These are phyloP conservation scores for Pygocentrus nattereri DNA, from an alignment of 2,797 vertebrate species.

Conservation along the genomic window DNA sequence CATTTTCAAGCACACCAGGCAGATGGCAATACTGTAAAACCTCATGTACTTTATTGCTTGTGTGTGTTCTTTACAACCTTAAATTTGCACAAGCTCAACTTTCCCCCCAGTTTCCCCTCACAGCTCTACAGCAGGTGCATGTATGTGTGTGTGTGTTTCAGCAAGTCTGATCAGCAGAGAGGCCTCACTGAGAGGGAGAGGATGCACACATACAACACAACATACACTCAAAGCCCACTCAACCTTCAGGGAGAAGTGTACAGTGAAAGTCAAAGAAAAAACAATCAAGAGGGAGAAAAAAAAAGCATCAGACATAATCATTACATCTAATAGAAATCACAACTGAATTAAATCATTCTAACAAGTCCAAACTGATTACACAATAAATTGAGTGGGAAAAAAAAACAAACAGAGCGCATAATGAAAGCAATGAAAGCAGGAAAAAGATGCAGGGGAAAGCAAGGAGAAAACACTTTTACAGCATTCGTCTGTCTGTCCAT, in stretches of 20 bases:
- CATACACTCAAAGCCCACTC: slow-evolving; percentile 3
- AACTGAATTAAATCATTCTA: slow-evolving; percentile 53
- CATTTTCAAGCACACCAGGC: background rate
- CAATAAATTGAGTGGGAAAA: background rate
- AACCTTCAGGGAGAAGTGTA: slow-evolving; percentile 3
- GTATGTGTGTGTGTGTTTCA: background rate
- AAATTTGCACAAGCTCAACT: slow-evolving; percentile 48
- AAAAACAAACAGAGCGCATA: background rate
- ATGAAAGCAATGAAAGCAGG: slow-evolving; percentile 17
- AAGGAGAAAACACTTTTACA: background rate
- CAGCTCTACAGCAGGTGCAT: slow-evolving; percentile 8
- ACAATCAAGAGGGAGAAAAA: slow-evolving; percentile 70
- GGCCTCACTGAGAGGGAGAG: slow-evolving; percentile 36
- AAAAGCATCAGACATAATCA: slow-evolving; percentile 66
- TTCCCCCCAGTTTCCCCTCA: slow-evolving; percentile 14
- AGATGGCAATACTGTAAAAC: slow-evolving; percentile 69
- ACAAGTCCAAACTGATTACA: slow-evolving; percentile 32
- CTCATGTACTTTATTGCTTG: slow-evolving; percentile 82
- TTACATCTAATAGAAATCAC: slow-evolving; percentile 38
- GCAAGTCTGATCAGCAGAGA: slow-evolving; percentile 8
- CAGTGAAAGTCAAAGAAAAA: slow-evolving; percentile 60
- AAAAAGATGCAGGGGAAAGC: background rate
- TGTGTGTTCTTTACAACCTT: slow-evolving; percentile 61
- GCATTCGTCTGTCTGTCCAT: slow-evolving; percentile 6
- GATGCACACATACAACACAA: background rate